Evolutionary conservation across 2,113 vertebrate genomes (phyloP), one percentile per base, ranked within the genome.

Genomic region (Odontesthes bonariensis): DNA sequence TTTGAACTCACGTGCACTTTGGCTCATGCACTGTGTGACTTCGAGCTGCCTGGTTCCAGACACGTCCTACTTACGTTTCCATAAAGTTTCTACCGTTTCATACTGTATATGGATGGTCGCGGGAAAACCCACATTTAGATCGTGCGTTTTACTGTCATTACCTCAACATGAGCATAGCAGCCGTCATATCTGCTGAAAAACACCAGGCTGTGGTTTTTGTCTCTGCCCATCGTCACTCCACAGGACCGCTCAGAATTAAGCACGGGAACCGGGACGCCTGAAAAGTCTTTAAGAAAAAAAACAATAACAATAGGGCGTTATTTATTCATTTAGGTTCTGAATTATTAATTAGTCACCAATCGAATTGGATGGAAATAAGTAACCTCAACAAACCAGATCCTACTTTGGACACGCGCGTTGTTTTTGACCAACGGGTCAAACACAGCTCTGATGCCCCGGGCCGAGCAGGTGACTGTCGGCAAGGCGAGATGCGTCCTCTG

Each of bases 101-200:
- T 27, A 27, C 3, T n/a, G n/a, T n/a, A n/a, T n/a, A n/a, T n/a
- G n/a, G 27, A 27, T 3, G 27, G 27, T 27, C 27, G 27, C 27
- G 27, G 27, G 27, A 27, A 27, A 27, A 38, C 10, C 35, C 35
- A 38, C 5, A 38, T 38, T 7, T 38, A 38, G 6, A 38, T 8
- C 10, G 35, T 38, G 35, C 35, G 35, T 10, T 38, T 38, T 38
- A 38, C 35, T 23, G 8, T 0, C 16, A 5, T 32, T 40, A 77
- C 92, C 89, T 91, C 46, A 19, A 79, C 54, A 5, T 49, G 73
- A 22, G 77, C 66, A n/a, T 87, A 92, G 75, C 92, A 94, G 82
- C 92, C 78, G 79, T 92, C 85, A 73, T 88, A 90, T 80, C 52
- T 83, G 82, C 91, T 92, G 79, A 60, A 53, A 76, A 93, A 73